Base-by-base conservation (phyloP, 2,113 vertebrate genomes). In the Melanostigma gelatinosum region DNA sequence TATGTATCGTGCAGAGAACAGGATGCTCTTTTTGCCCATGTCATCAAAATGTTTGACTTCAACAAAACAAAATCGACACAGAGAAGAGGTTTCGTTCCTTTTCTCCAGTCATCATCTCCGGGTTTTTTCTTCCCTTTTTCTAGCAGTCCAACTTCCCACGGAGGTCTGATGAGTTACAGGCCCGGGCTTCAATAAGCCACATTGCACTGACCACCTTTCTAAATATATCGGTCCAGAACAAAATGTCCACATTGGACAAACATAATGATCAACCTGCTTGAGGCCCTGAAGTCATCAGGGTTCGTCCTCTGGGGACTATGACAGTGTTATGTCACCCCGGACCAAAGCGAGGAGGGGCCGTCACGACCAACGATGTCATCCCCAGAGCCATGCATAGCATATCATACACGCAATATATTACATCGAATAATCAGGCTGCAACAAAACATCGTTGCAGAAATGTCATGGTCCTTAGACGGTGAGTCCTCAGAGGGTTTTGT, bases 101-200 rank as follows among this genome's bases (percentile, higher is more conserved):
- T n/a, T n/a, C n/a, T n/a, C n/a, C 24, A 24, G 44, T 46, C 15
- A 58, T 34, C 29, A 5, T 60, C 29, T 40, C 10, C 36, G 24
- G 9, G 16, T 82, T 82, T 85, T 34, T 66, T 68, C 42, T 87
- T 82, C 86, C 67, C 50, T 46, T 79, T 34, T 85, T 82, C 75
- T 61, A 54, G 81, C 70, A 81, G 29, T 71, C 48, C 2, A 46
- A 68, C 61, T 72, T 72, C 40, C 65, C n/a, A n/a, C 44, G 27
- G 10, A 63, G 29, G 67, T 16, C 11, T 66, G 48, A 38, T 16
- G 9, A 50, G 8, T 12, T 46, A 46, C 15, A 40, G 40, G 24
- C 38, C 32, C 3, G 11, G 22, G 34, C 50, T n/a, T 27, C n/a
- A 62, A 50, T 11, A 22, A 72, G 3, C 4, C 3, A 55, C 32